phyloP scores from a whole-genome alignment of 1,140 invertebrate species.

The Phocides pigmalion region DNA sequence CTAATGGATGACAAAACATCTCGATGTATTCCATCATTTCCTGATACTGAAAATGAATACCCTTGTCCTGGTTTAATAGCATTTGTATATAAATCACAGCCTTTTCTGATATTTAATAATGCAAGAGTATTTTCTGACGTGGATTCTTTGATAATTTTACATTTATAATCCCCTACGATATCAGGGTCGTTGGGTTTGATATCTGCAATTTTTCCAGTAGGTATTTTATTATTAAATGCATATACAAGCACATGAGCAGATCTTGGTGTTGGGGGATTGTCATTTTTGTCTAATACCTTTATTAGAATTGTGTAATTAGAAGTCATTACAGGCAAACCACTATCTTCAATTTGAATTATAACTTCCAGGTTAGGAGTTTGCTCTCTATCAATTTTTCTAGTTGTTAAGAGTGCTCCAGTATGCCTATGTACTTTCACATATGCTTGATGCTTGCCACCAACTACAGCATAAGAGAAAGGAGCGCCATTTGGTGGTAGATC shows the following conservation, averaged over 20 bases:
- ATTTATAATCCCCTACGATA: conserved; percentile 93
- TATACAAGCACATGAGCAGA: conserved; percentile 92
- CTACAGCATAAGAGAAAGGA: conserved; percentile 92
- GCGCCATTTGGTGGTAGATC: conserved; percentile 96
- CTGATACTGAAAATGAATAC: conserved; percentile 91
- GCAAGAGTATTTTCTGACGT: conserved; percentile 78
- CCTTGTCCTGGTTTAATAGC: conserved; percentile 88
- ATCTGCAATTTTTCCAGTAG: conserved; percentile 93
- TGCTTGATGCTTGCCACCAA: conserved; percentile 91
- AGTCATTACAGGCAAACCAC: conserved; percentile 92
- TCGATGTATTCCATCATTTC: conserved; percentile 94
- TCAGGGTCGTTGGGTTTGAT: conserved; percentile 96
- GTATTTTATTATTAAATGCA: conserved; percentile 89
- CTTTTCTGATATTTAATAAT: conserved; percentile 89
- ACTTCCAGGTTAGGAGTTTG: conserved; percentile 89
- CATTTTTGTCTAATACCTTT: conserved; percentile 94
- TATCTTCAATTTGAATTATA: conserved; percentile 94
- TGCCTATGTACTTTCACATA: conserved; percentile 91
- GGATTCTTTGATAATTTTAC: conserved; percentile 88
- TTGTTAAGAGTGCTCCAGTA: conserved; percentile 92
- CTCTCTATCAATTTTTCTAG: conserved; percentile 92
- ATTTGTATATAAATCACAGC: conserved; percentile 91
- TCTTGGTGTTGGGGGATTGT: conserved; percentile 93
- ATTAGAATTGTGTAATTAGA: conserved; percentile 91
- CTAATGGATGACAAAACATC: conserved; percentile 93